phyloP scores from a whole-genome alignment of 2,888 invertebrate species.

The Eurytoma californica region DNA sequence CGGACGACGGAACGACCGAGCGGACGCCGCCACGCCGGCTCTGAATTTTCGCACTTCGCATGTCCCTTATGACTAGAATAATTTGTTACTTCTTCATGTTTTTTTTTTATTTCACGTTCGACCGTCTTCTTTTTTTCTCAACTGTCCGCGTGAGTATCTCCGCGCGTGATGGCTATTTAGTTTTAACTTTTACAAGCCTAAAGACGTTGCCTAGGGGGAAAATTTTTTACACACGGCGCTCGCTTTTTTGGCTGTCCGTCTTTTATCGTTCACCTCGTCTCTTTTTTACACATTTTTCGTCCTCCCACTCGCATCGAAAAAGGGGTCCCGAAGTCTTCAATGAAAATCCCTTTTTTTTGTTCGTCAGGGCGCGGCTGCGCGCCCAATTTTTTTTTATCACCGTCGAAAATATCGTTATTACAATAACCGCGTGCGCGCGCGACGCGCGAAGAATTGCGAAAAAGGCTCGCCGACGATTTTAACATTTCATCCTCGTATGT shows the following conservation, averaged over 20 bases:
- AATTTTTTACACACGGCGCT: slow-evolving; percentile 44
- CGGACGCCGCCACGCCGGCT: slow-evolving; percentile 41
- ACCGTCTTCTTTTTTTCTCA: slow-evolving; percentile 53
- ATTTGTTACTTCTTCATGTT: slow-evolving; percentile 50
- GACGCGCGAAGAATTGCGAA: slow-evolving; percentile 60
- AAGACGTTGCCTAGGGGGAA: slow-evolving; percentile 60
- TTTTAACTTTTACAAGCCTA: slow-evolving; percentile 55
- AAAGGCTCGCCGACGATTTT: slow-evolving; percentile 58
- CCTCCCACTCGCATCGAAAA: slow-evolving; percentile 41
- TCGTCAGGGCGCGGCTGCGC: background rate
- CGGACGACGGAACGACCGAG: slow-evolving; percentile 51
- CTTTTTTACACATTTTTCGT: slow-evolving; percentile 33
- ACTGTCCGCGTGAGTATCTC: slow-evolving; percentile 52
- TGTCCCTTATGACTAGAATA: slow-evolving; percentile 57
- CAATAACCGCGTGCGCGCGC: slow-evolving; percentile 52
- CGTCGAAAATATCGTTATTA: slow-evolving; percentile 42
- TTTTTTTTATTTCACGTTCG: slow-evolving; percentile 55
- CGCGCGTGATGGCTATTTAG: slow-evolving; percentile 54
- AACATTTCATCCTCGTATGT: slow-evolving; percentile 31
- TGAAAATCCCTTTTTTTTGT: slow-evolving; percentile 50
- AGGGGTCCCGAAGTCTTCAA: slow-evolving; percentile 52
- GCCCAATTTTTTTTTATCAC: slow-evolving; percentile 24
- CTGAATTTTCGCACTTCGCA: slow-evolving; percentile 50
- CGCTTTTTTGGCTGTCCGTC: slow-evolving; percentile 30
- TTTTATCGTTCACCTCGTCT: background rate